Base-by-base conservation (phyloP, 2,113 vertebrate genomes). In the Stegastes partitus region DNA sequence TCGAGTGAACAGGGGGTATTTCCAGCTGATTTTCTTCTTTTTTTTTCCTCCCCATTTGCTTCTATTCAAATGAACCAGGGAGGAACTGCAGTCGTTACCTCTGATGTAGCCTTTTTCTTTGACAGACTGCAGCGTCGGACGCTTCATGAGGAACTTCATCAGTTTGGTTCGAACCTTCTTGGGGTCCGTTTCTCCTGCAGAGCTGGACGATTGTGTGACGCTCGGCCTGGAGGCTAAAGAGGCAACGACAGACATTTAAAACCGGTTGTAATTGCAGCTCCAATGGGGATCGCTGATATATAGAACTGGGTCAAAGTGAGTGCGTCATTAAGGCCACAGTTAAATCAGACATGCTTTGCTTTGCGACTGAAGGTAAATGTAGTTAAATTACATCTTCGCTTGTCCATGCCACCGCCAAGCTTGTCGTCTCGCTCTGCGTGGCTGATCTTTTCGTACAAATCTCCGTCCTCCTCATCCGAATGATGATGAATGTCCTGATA, bases 81-180 rank as follows among this genome's bases (percentile, higher is more conserved):
- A 53, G 47, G 21, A 19, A 44, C 22, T 5, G 18, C 22, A 34
- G 2, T 0, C 86, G 91, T 19, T 90, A 97, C 97, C 97, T 92
- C 92, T 91, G 88, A 98, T 96, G 94, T 98, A 98, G 57, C 97
- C 97, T 74, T 94, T 95, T 28, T 98, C 97, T 11, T 97, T 93
- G 83, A 97, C 93, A 0, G 95, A 94, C 89, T 98, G 96, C 85
- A 97, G 82, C 0, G 97, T 96, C 1, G 96, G 97, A 1, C 97
- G 92, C 64, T 94, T 95, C 93, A 94, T 94, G 21, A 98, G 94
- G 87, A 98, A 96, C 87, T 95, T 97, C 86, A 94, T 96, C 53
- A 98, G 95, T 39, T 96, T 96, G 74, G 95, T 93, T 19, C 96
- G 93, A 45, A 97, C 96, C 73, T 90, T 95, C 90, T 79, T 96